These are phyloP conservation scores for Hippocampus comes DNA, from an alignment of 2,113 vertebrate genomes.

Conservation along the genomic window DNA sequence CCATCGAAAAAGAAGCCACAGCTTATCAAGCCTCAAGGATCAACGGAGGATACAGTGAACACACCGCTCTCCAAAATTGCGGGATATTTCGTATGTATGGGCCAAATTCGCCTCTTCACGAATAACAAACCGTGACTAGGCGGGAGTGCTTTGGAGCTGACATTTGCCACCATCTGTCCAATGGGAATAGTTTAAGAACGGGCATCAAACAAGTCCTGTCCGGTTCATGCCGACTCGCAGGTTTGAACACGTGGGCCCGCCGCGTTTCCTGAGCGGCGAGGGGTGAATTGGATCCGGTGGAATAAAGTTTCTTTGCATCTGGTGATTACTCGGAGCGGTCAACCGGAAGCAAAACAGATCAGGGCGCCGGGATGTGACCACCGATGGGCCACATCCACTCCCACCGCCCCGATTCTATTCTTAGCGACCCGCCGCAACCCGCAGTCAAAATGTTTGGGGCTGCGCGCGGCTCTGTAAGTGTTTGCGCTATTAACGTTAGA, in stretches of 20 bases:
- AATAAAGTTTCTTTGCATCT: slow-evolving; percentile 71
- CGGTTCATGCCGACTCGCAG: slow-evolving; percentile 64
- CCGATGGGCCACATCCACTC: slow-evolving; percentile 46
- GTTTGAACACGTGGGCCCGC: slow-evolving; percentile 54
- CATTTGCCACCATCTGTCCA: not conserved
- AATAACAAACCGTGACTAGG: not conserved
- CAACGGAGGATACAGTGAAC: no score
- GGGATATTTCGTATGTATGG: no score
- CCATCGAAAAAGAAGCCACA: no score
- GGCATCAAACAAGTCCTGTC: slow-evolving; percentile 40
- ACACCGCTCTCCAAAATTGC: no score
- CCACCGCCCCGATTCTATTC: slow-evolving; percentile 41
- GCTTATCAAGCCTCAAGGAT: no score
- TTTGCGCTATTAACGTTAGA: not conserved
- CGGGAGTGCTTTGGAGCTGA: not conserved
- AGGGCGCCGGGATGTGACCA: slow-evolving; percentile 45
- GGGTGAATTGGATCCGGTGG: slow-evolving; percentile 59
- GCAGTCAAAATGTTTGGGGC: slow-evolving; percentile 23
- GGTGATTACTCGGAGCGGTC: slow-evolving; percentile 69
- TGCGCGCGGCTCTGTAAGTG: slow-evolving; percentile 10
- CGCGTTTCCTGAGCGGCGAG: slow-evolving; percentile 53
- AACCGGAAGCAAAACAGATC: slow-evolving; percentile 63
- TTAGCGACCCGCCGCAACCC: slow-evolving; percentile 23
- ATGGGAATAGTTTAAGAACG: not conserved
- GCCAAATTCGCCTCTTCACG: not conserved